Evolutionary conservation across 2,113 vertebrate genomes (phyloP), one percentile per base, ranked within the genome.

Genomic region (Dryoscopus gambensis): DNA sequence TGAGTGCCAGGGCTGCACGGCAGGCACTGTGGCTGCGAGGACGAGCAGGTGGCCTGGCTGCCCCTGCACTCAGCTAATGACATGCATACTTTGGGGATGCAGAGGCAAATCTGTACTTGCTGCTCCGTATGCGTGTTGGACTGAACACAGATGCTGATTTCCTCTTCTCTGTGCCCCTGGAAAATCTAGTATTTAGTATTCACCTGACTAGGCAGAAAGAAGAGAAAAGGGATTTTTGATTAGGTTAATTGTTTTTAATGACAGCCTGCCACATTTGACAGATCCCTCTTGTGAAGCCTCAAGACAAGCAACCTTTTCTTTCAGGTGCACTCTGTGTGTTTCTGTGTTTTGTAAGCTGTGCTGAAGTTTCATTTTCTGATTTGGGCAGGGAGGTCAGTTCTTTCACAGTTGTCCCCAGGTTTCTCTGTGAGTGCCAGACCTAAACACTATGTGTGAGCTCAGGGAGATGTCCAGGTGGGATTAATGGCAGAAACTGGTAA

Each of bases 141-240:
- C 71, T 77, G 82, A 83, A 77, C 47, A 53, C 17, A 90, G 75
- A 86, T 70, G 90, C 88, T 70, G 88, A 93, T 96, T 93, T 95
- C 88, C 90, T 95, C 83, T 57, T 37, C 70, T 74, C 65, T 42
- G 59, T 52, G 78, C 52, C 59, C 55, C n/a, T 37, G 35, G 79
- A 95, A 95, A 93, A 92, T 81, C 68, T 68, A 16, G n/a, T 68
- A 16, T 89, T 96, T 94, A 83, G 81, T 68, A 94, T 86, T 93
- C 85, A 90, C 88, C 92, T 96, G 95, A 96, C 90, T 86, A 86
- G 89, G 88, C 90, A 92, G 85, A 94, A 97, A 90, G 39, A 71
- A 78, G 60, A 86, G 71, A 90, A 84, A 92, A 87, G 37, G 67
- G 42, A 47, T 81, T 93, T 96, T 89, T 94, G 67, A 93, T 96